Evolutionary conservation across 2,113 vertebrate species (phyloP), one percentile per base, ranked within the genome.

Genomic region (Gymnorhina tibicen): DNA sequence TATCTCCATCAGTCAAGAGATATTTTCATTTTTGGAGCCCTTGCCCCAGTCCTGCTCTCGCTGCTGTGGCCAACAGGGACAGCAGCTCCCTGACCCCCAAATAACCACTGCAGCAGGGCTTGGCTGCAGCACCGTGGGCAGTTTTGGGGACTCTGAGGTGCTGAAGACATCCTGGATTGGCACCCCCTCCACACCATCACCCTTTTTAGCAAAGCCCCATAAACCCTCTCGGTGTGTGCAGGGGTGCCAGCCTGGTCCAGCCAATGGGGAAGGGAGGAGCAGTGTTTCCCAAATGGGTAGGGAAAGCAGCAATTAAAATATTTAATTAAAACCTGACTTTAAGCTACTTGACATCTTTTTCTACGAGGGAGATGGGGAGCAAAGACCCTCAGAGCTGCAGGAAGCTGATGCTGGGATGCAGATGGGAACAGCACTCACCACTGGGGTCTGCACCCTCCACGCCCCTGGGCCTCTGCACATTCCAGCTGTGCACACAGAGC

Each of bases 351-450:
- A 44, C 10, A 12, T 28, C 33, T 60, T 55, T 68, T 76, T 47
- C 19, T 23, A 5, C 0, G 0, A 68, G 49, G 33, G 66, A 66
- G 22, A 15, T 8, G 33, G 39, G 59, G 14, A 60, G 42, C 5
- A 21, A 5, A 3, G 75, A 17, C 27, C 32, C 22, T 22, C 22
- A 9, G 32, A 72, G 52, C 39, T 55, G 53, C 13, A 5, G 44
- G 67, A 37, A 37, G 42, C 30, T 13, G 44, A 30, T 56, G 44
- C 15, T 69, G 47, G 68, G 50, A 75, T 26, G 37, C 4, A 21
- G 69, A 22, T 8, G 55, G 52, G 42, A 94, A 18, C 56, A 79
- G 70, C 56, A 49, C 13, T n/a, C 59, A 69, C 6, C 2, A 0
- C 13, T 1, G 10, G 52, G 24, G 3, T 79, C 60, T 26, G 58